These are phyloP conservation scores for Dyspetes luteomarginatus DNA, from an alignment of 2,888 invertebrate species.

Conservation along the genomic window DNA sequence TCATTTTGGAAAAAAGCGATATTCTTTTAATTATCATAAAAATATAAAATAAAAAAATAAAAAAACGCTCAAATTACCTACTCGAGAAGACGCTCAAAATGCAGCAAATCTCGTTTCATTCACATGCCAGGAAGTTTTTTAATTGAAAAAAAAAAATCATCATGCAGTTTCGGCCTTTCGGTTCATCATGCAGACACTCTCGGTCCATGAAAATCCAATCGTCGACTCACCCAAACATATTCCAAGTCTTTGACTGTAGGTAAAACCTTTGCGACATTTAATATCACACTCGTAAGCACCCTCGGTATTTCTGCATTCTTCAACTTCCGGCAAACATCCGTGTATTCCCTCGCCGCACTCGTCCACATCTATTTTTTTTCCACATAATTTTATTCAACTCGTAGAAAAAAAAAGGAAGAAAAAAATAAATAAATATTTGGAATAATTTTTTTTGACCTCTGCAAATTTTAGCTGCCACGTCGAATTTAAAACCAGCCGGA, in stretches of 20 bases:
- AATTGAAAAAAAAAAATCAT: not conserved
- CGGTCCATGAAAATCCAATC: too few species aligned
- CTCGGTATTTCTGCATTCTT: conserved; percentile 81
- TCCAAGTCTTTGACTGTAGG: conserved; percentile 73
- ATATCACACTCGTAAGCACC: conserved; percentile 84
- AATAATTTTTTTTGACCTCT: conserved; percentile 81
- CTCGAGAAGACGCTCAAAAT: conserved; percentile 6
- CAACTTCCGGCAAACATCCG: conserved; percentile 84
- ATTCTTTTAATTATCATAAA: not conserved
- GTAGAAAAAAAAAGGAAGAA: too few species aligned
- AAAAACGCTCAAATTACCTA: not conserved
- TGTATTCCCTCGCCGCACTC: conserved; percentile 88
- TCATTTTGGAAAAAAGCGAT: not conserved
- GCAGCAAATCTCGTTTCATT: not conserved
- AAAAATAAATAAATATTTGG: not conserved
- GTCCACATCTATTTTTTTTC: conserved; percentile 87
- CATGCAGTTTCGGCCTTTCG: conserved; percentile 48
- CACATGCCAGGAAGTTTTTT: conserved; percentile 31
- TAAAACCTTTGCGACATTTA: conserved; percentile 77
- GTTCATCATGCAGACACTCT: too few species aligned
- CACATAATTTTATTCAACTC: not conserved
- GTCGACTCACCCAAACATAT: conserved; percentile 77
- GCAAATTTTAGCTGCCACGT: conserved; percentile 84
- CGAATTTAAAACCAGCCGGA: conserved; percentile 85
- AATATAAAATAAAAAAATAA: conserved; percentile 11